Base-by-base conservation (phyloP, 2,888 invertebrate species). In the Zygogramma bicolorata region DNA sequence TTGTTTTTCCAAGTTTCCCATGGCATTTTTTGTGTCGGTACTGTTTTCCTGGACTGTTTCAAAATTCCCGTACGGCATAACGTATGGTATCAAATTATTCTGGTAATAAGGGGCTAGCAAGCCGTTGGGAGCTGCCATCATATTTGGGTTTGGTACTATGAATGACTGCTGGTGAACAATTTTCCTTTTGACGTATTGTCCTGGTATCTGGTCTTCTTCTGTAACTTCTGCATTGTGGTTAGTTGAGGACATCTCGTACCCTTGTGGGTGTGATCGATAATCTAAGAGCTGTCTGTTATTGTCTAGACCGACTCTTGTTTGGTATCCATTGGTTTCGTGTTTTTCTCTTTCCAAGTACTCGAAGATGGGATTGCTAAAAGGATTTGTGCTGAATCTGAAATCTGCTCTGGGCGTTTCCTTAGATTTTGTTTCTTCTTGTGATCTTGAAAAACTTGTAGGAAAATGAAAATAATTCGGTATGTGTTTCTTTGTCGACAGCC, bases 121-220 rank as follows among this genome's bases (percentile, higher is more conserved):
- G 18, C 25, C 25, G 22, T 62, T 61, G 7, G 61, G 25, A 15
- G 40, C 40, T 27, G 65, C 15, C 18, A 59, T 31, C 60, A 69
- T 69, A 38, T 77, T 76, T n/a, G 76, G 73, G 53, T 67, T 76
- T 7, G 82, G 82, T 10, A 84, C 74, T 29, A 85, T 49, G 58
- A 84, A 73, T 6, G 83, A 83, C 77, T 87, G 86, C 65, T 85
- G 84, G 70, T 87, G 86, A 7, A 83, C 84, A n/a, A 87, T 80
- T 80, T 86, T 86, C 61, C 87, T 76, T 72, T 83, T 85, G 13
- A 86, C 81, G 29, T 81, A 81, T 63, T 85, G 85, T 1, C 83
- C 85, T 29, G 85, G 83, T 65, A 83, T 70, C 38, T 81, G 65
- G 61, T 85, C 84, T 46, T 84, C 81, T 29, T 78, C 74, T 7